Evolutionary conservation across 2,888 invertebrate species (phyloP).

Genomic region (Drosophila neutralis): DNA sequence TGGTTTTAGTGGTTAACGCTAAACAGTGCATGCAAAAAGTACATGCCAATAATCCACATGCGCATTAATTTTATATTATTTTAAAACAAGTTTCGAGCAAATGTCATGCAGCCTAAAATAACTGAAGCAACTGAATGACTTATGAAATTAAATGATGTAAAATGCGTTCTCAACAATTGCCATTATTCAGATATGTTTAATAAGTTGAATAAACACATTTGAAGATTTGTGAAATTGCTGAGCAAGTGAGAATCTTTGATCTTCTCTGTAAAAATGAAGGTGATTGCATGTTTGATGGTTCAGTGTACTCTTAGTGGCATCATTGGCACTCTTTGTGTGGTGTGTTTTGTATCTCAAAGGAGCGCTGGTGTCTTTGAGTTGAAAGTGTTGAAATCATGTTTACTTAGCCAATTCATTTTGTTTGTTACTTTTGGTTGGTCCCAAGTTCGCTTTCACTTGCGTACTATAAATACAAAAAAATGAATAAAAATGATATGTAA

Average conservation of each 20-base stretch:
- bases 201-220: neutral
- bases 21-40: conserved; percentile 69
- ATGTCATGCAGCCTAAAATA: conserved; percentile 40
- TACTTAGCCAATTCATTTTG: conserved; percentile 70
- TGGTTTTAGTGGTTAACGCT: conserved; percentile 33
- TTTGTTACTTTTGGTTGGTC: conserved; percentile 51
- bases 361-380: conserved; percentile 22
- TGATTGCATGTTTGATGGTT: conserved; percentile 12
- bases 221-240: neutral
- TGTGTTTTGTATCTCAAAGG: conserved; percentile 34
- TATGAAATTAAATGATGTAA: conserved; percentile 18
- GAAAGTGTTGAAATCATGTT: conserved; percentile 10
- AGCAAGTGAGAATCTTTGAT: conserved; percentile 7
- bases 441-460: conserved; percentile 70
- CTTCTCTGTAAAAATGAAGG: neutral
- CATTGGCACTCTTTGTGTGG: conserved; percentile 63
- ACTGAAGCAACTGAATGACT: conserved; percentile 22
- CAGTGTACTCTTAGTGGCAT: conserved; percentile 49
- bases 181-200: neutral
- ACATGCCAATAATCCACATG: conserved; percentile 75
- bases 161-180: conserved; percentile 17
- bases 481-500: conserved; percentile 25
- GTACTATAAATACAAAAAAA: conserved; percentile 63
- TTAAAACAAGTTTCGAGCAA: conserved; percentile 9
- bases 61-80: conserved; percentile 20